These are phyloP conservation scores for Dasypus novemcinctus DNA, from an alignment of 2,113 vertebrate genomes.

Conservation along the genomic window DNA sequence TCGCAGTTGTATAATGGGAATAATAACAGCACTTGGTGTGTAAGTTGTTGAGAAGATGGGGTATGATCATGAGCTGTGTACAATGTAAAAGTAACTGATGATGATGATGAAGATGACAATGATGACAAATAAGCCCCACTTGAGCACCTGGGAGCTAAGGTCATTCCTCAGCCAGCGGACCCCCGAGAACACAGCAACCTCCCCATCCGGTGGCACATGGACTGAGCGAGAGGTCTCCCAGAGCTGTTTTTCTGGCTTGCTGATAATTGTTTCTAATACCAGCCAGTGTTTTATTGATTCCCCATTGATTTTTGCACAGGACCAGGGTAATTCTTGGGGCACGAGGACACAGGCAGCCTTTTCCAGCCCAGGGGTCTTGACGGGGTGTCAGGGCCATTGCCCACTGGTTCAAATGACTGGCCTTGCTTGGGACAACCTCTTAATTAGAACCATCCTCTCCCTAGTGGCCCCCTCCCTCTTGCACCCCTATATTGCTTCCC, in stretches of 20 bases:
- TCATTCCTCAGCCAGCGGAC: not conserved
- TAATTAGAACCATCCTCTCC: constrained; percentile 8
- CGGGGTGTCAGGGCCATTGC: not conserved
- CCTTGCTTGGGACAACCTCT: constrained; percentile 48
- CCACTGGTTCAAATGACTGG: not conserved
- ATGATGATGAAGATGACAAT: not conserved
- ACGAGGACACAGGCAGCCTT: not conserved
- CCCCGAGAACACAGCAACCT: not conserved
- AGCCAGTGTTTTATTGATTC: constrained; percentile 55
- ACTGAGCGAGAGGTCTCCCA: not conserved
- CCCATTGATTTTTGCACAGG: constrained; percentile 40
- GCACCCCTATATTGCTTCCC: constrained; percentile 43
- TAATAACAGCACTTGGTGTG: not conserved
- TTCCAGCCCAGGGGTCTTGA: not conserved
- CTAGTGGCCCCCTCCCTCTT: not conserved
- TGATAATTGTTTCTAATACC: constrained; percentile 50
- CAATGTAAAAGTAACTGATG: not conserved
- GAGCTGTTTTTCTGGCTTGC: not conserved
- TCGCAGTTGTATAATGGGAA: not conserved
- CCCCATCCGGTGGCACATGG: not conserved
- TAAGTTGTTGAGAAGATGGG: not conserved
- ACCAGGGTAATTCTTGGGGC: constrained; percentile 16
- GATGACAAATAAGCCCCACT: not conserved
- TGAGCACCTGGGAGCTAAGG: not conserved
- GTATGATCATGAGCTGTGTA: not conserved